Percentiles rank a stretch among this genome's conserved stretches.
Evolutionary conservation across 2,797 vertebrate species (phyloP).

Genomic region (Psittacula echo): DNA sequence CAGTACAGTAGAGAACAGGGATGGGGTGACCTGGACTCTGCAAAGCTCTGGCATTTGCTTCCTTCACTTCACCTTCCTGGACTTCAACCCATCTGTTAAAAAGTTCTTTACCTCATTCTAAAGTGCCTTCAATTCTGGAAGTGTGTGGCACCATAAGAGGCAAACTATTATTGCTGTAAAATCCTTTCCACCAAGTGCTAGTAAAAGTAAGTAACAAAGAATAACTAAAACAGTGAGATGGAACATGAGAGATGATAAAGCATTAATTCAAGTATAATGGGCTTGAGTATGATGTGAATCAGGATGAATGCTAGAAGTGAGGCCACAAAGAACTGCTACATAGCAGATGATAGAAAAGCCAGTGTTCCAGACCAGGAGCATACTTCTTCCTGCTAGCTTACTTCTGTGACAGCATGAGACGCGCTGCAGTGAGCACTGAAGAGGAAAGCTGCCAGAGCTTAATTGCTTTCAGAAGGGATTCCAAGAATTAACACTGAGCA

Average conservation of each 20-base stretch:
- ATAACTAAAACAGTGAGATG: not conserved
- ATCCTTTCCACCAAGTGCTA: not conserved
- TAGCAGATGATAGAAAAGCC: not conserved
- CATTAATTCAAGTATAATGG: not conserved
- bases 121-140: not conserved
- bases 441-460: constrained; percentile 41
- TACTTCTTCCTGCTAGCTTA: not conserved
- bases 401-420: constrained; percentile 27
- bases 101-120: not conserved
- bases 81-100: not conserved
- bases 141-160: not conserved
- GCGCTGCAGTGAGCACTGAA: not conserved
- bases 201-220: not conserved
- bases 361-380: constrained; percentile 26
- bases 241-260: not conserved
- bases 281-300: not conserved
- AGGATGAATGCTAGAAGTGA: not conserved
- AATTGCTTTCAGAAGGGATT: constrained; percentile 25
- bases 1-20: not conserved
- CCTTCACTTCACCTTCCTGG: not conserved
- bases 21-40: not conserved
- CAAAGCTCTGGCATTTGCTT: not conserved
- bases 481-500: constrained; percentile 30
- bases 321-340: not conserved
- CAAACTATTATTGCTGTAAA: not conserved